These are phyloP conservation scores for Fratercula arctica DNA, from an alignment of 2,797 vertebrate species.

Conservation along the genomic window DNA sequence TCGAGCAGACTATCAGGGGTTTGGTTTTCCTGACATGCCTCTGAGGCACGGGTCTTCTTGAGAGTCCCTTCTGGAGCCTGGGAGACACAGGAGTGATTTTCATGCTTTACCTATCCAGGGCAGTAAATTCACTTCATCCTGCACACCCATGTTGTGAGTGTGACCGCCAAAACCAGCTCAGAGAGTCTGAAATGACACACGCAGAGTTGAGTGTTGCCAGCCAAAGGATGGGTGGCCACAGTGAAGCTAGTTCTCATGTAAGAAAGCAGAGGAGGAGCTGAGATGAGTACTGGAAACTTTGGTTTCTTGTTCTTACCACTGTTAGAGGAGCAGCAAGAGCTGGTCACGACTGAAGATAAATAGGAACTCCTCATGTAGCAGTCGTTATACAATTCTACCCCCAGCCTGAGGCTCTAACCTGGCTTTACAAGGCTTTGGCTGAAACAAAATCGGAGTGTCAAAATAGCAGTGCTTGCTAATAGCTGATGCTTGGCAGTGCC, in stretches of 20 bases:
- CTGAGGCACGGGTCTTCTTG: not conserved
- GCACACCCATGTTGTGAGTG: not conserved
- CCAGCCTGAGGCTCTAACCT: not conserved
- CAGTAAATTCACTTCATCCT: not conserved
- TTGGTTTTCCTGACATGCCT: not conserved
- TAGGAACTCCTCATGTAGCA: not conserved
- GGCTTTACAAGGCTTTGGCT: not conserved
- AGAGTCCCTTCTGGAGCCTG: not conserved
- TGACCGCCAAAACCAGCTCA: not conserved
- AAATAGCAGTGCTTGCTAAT: not conserved
- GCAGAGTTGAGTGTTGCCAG: not conserved
- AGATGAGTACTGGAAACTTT: not conserved
- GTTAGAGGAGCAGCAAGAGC: not conserved
- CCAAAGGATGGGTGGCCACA: not conserved
- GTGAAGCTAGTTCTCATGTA: not conserved
- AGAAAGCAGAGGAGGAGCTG: not conserved
- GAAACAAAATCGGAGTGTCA: not conserved
- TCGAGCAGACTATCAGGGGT: not conserved
- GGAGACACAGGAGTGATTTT: not conserved
- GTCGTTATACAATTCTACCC: not conserved
- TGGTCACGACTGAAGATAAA: not conserved
- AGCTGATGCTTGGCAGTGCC: not conserved
- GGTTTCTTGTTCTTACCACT: not conserved
- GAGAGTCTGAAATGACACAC: not conserved
- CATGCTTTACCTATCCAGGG: not conserved